Percentiles rank a stretch among this genome's conserved stretches.
phyloP scores from a whole-genome alignment of 2,113 vertebrate species.

The Stigmatopora argus region DNA sequence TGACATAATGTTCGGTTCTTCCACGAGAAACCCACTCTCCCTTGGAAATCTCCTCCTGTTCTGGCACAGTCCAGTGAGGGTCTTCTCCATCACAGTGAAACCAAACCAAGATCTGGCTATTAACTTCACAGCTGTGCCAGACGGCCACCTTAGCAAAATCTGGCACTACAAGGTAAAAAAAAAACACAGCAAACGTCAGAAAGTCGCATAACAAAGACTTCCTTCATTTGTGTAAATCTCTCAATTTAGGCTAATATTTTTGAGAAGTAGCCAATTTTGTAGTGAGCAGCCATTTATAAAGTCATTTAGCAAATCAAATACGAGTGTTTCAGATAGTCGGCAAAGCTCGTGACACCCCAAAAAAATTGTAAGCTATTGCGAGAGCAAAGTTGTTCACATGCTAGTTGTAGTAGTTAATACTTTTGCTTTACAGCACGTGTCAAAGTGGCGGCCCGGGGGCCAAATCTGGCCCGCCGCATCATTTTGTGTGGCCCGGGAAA shows the following conservation, averaged over 20 bases:
- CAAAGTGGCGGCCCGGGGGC: too few species aligned
- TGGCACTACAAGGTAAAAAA: constrained; percentile 57
- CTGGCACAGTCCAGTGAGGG: constrained; percentile 66
- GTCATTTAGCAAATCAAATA: too few species aligned
- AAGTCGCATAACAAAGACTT: too few species aligned
- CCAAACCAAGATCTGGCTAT: constrained; percentile 71
- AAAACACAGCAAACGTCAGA: background rate
- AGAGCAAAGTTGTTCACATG: too few species aligned
- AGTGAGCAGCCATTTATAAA: too few species aligned
- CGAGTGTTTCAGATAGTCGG: too few species aligned
- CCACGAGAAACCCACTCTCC: constrained; percentile 69
- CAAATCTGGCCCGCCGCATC: too few species aligned
- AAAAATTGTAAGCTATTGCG: too few species aligned
- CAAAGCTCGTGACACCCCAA: too few species aligned
- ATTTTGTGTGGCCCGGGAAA: too few species aligned
- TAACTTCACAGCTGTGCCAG: constrained; percentile 73
- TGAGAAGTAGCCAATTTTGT: too few species aligned
- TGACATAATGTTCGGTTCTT: constrained; percentile 70
- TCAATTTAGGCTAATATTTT: background rate
- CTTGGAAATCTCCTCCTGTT: constrained; percentile 62
- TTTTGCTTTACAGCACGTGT: background rate
- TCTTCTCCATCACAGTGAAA: constrained; percentile 67
- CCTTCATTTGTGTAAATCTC: background rate
- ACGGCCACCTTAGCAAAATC: constrained; percentile 63
- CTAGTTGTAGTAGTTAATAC: background rate